Evolutionary conservation across 2,113 vertebrate genomes (phyloP), one percentile per base, ranked within the genome.

Genomic region (Uropsilus gracilis): DNA sequence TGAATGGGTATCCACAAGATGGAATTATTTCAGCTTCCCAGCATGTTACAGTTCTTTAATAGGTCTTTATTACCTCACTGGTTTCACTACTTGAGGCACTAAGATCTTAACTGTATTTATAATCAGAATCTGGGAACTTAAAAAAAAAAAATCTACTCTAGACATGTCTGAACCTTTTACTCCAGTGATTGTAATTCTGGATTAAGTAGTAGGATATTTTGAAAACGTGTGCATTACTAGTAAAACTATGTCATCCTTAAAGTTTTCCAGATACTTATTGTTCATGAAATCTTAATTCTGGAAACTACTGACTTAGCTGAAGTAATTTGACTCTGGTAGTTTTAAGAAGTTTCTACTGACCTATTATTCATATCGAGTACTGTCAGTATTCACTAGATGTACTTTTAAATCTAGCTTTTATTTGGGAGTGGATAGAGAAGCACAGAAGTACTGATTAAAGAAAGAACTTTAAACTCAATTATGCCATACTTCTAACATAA

Each of bases 231-330:
- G n/a, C 5, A 14, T 76, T 61, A 17, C 22, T 85, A 66, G 39
- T 77, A 78, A 72, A 81, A 24, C 63, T 87, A 2, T 48, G 9
- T 28, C 13, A 66, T 48, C 6, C 5, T 75, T 42, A 59, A 11
- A 34, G 63, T 92, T 71, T 95, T 92, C 63, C 73, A 63, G 6
- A 4, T 53, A 77, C 85, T 83, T 82, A 94, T 26, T 34, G 6
- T 34, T 68, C 17, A 22, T 50, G 39, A 91, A 78, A 91, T 86
- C 12, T 61, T 13, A 86, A 32, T 85, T 89, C 44, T 78, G 32
- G 16, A 95, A 91, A 81, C 16, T 20, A 86, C 16, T n/a, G 57
- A 91, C 17, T 84, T 89, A 77, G 61, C 48, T 66, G 50, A 90
- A 22, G 73, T 8, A 77, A 87, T 69, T 13, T 20, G 34, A 5